These are phyloP conservation scores for Phyllopteryx taeniolatus DNA, from an alignment of 2,113 vertebrate genomes.

Conservation along the genomic window DNA sequence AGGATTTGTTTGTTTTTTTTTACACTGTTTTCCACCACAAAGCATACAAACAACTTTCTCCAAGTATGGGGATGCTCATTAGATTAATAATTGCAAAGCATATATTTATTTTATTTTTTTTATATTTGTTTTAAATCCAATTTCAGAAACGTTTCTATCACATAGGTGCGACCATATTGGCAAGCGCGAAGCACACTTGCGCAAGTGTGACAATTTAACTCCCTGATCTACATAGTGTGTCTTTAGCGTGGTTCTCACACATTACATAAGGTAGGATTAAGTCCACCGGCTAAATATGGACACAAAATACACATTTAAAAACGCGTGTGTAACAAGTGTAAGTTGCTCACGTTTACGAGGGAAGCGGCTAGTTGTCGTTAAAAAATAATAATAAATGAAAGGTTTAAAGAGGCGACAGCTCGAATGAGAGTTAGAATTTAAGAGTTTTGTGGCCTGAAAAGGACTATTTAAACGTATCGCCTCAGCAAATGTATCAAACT, in stretches of 20 bases:
- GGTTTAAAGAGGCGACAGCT: not conserved
- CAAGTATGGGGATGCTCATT: not conserved
- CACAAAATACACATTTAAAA: constrained; percentile 14
- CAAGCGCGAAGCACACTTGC: not conserved
- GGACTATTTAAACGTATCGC: not conserved
- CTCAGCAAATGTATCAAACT: not conserved
- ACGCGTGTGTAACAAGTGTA: not conserved
- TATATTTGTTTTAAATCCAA: not conserved
- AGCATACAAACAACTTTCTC: not conserved
- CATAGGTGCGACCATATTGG: not conserved
- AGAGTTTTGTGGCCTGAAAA: too few relatives aligned
- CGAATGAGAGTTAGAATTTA: not conserved
- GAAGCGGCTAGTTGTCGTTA: not conserved
- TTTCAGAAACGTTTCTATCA: not conserved
- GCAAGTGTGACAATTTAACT: not conserved
- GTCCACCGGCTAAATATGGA: constrained; percentile 54
- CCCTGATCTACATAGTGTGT: not conserved
- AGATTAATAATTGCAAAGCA: not conserved
- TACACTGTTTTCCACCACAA: too few relatives aligned
- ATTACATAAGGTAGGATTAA: constrained; percentile 68
- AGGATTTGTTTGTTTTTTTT: too few relatives aligned
- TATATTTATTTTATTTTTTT: not conserved
- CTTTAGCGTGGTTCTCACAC: constrained; percentile 37
- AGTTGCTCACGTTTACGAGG: constrained; percentile 19
- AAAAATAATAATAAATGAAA: not conserved